Percentiles rank a stretch among this genome's conserved stretches.
These are phyloP conservation scores for Eueides isabella DNA, from an alignment of 1,140 invertebrate species.

Conservation along the genomic window DNA sequence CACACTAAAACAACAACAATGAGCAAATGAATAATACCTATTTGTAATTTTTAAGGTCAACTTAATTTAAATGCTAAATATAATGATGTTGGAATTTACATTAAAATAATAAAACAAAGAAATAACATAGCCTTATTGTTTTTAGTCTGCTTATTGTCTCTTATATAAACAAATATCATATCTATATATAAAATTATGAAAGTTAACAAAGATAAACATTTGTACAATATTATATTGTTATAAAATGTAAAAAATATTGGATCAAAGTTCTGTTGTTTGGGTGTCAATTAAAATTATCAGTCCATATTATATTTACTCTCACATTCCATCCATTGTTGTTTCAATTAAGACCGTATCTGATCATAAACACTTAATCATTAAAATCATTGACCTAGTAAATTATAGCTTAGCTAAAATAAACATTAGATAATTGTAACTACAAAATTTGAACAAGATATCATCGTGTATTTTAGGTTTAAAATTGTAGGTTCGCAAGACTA, in stretches of 20 bases:
- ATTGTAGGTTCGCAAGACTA: too few relatives aligned
- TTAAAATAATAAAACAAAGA: neutral
- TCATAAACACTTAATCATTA: slow-evolving; percentile 1
- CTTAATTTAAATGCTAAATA: neutral
- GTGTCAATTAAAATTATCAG: neutral
- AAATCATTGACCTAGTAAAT: slow-evolving; percentile 16
- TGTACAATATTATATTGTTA: neutral
- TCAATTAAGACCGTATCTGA: neutral
- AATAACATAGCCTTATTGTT: neutral
- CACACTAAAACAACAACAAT: neutral
- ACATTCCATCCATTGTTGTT: slow-evolving; percentile 6
- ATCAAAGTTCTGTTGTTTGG: neutral
- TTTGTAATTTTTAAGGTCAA: neutral
- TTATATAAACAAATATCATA: neutral
- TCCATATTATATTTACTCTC: neutral
- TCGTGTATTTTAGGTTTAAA: neutral
- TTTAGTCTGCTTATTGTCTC: neutral
- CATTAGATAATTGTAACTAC: neutral
- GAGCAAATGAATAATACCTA: neutral
- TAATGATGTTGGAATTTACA: neutral
- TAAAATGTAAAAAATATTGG: neutral
- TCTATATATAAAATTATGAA: neutral
- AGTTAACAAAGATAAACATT: neutral
- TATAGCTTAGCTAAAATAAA: neutral
- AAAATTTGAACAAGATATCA: neutral